Conservation (phyloP, 2,888 invertebrate species). For the Ochropleura leucogaster region DNA sequence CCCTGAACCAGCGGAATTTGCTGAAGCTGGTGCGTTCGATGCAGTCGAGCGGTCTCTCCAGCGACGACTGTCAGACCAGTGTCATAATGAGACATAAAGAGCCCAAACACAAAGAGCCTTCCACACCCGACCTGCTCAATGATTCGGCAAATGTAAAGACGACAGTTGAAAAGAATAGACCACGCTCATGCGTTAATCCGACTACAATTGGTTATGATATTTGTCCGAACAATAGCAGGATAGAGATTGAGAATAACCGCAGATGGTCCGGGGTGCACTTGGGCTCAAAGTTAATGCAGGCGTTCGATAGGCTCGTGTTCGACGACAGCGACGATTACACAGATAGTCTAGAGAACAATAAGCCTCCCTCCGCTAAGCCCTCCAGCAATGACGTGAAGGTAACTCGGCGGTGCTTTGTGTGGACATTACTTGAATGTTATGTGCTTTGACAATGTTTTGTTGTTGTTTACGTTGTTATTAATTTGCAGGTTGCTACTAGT, state of each 20-base stretch:
- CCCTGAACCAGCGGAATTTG: conserved; percentile 91
- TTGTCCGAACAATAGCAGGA: conserved; percentile 87
- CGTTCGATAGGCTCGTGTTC: conserved; percentile 92
- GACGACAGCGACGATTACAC: conserved; percentile 94
- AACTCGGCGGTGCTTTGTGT: conserved; percentile 80
- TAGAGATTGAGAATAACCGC: conserved; percentile 89
- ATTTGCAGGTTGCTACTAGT: conserved; percentile 69
- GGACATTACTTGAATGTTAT: conserved; percentile 63
- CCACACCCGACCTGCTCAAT: conserved; percentile 91
- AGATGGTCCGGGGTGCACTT: conserved; percentile 94
- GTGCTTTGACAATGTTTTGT: conserved; percentile 72
- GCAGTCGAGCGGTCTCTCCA: conserved; percentile 90
- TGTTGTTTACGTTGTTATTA: conserved; percentile 70
- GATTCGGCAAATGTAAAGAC: conserved; percentile 90
- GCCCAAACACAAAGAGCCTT: conserved; percentile 87
- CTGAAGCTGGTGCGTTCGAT: conserved; percentile 91
- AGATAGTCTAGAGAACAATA: conserved; percentile 93
- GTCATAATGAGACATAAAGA: conserved; percentile 89
- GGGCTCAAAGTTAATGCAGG: conserved; percentile 93
- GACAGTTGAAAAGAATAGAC: conserved; percentile 90
- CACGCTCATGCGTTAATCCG: conserved; percentile 93
- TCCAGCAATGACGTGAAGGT: conserved; percentile 90
- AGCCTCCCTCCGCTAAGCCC: conserved; percentile 81
- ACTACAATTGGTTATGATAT: conserved; percentile 86
- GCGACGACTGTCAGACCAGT: conserved; percentile 89